These are phyloP conservation scores for Lucinisca nassula DNA, from an alignment of 2,888 invertebrate genomes.

Conservation along the genomic window DNA sequence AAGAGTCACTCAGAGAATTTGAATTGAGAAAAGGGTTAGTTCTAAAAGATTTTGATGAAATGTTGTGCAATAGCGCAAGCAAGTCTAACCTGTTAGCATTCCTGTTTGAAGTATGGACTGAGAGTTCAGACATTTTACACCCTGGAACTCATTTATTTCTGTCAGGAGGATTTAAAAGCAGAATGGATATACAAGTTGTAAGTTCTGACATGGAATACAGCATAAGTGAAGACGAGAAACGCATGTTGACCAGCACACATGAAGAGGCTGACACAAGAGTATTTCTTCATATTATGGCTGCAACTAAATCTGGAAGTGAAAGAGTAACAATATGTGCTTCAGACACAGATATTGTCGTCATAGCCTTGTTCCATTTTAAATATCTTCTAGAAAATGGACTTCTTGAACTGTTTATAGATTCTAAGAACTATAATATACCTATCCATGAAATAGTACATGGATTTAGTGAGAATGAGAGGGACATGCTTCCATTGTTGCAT, in stretches of 20 bases:
- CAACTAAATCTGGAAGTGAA: not conserved
- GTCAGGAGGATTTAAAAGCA: not conserved
- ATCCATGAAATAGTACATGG: not conserved
- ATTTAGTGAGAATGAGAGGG: not conserved
- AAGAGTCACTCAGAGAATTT: not conserved
- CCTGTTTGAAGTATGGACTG: not conserved
- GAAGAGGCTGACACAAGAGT: constrained; percentile 1
- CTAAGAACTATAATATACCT: not conserved
- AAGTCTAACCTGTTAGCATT: not conserved
- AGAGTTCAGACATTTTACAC: not conserved
- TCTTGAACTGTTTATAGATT: not conserved
- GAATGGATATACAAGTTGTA: not conserved
- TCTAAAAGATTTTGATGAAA: not conserved
- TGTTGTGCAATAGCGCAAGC: not conserved
- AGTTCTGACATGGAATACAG: not conserved
- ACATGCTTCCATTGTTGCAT: not conserved
- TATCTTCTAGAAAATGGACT: not conserved
- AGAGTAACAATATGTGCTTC: not conserved
- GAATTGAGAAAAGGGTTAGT: not conserved
- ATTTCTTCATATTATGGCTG: not conserved
- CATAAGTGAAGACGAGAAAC: not conserved
- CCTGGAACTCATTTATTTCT: not conserved
- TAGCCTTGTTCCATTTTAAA: not conserved
- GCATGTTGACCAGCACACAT: not conserved
- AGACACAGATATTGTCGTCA: not conserved